Evolutionary conservation across 2,113 vertebrate genomes (phyloP), one percentile per base, ranked within the genome.

Genomic region (Tychaedon coryphoeus): DNA sequence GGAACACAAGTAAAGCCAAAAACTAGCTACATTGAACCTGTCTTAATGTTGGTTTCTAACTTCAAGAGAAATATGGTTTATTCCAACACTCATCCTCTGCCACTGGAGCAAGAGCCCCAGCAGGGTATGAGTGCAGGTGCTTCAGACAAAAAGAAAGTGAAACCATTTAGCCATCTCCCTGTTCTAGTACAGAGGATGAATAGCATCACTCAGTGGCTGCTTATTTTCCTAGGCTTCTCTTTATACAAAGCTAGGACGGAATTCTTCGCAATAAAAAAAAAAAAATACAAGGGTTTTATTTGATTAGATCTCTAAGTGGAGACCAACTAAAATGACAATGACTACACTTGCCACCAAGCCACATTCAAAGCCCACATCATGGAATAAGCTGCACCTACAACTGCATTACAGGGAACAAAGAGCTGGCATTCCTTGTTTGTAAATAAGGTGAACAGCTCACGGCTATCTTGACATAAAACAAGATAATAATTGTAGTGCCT

Each of bases 91-190:
- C 33, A 73, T 50, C 42, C 67, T 92, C 48, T 16, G 12, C n/a
- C 82, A 80, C 70, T 10, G 34, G 8, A 78, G 47, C 77, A 85
- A 66, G 61, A 93, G 60, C 33, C 69, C 69, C 38, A 83, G 61
- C 23, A 57, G 29, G 45, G 17, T 43, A 50, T n/a, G 56, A 29
- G 22, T 54, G 58, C 42, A 73, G 26, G 34, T n/a, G 74, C 79
- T 73, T 88, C 75, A 86, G 69, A 86, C 3, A 20, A 89, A 92
- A 80, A 86, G n/a, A 94, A 97, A 96, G 73, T 92, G 71, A 89
- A 97, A 92, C 64, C 0, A 0, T 60, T 60, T 50, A 87, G 65
- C 23, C 47, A 43, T 11, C 29, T 86, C 89, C 78, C 90, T 90
- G 56, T 48, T 34, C 54, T 71, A 93, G 87, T 4, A 5, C 11